phyloP scores from a whole-genome alignment of 2,113 vertebrate genomes.

The Rhinichthys klamathensis region DNA sequence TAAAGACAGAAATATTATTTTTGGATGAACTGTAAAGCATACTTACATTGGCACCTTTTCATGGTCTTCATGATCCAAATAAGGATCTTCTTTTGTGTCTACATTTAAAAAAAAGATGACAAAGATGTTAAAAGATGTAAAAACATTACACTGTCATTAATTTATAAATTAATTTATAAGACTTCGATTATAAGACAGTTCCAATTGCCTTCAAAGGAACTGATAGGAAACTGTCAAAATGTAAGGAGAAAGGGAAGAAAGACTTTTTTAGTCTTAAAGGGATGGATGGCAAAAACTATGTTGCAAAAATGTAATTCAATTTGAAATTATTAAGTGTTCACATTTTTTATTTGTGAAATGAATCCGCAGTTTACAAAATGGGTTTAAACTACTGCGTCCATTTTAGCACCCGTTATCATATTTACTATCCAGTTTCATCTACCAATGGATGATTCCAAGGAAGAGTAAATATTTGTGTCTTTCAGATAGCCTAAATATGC shows the following conservation, averaged over 20 bases:
- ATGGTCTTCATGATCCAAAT: slow-evolving; percentile 42
- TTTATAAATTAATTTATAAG: not conserved
- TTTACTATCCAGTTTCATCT: not conserved
- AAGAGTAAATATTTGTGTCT: slow-evolving; percentile 4
- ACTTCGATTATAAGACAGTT: too few relatives aligned
- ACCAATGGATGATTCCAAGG: not conserved
- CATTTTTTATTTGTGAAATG: not conserved
- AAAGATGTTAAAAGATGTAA: not conserved
- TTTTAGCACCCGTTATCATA: not conserved
- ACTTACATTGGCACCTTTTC: slow-evolving; percentile 61
- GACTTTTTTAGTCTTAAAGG: not conserved
- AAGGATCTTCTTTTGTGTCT: slow-evolving; percentile 42
- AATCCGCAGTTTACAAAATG: not conserved
- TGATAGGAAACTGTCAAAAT: not conserved
- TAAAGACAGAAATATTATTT: too few relatives aligned
- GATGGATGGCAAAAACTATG: not conserved
- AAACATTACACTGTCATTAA: not conserved
- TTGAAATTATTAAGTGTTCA: not conserved
- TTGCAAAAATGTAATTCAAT: not conserved
- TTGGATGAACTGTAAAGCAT: not conserved
- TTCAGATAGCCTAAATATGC: not conserved
- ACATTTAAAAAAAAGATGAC: not conserved
- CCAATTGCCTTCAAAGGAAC: not conserved
- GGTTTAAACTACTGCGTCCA: not conserved
- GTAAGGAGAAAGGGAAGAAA: not conserved